A percentile compares a stretch with the other conserved stretches of the same genome.
Conservation (phyloP, 35 echinoderm and acorn worm genomes). For the Strongylocentrotus purpuratus region DNA sequence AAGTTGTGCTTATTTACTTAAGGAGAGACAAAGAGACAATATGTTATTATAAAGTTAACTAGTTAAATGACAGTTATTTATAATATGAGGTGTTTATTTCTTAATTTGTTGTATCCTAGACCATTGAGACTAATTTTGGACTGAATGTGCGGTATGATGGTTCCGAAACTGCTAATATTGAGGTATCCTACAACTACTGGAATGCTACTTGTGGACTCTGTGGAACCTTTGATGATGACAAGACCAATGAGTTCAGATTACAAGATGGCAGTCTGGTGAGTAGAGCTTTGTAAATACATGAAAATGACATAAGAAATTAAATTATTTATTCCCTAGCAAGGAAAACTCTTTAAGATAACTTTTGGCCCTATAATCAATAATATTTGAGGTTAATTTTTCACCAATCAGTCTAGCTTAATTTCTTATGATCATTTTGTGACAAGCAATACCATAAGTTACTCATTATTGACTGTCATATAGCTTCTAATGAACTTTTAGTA, state of each 20-base stretch:
- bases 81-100: too few species aligned
- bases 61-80: too few species aligned
- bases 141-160: background rate
- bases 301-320: background rate
- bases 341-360: background rate
- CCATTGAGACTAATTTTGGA: conserved; percentile 32
- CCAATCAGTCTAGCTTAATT: too few species aligned
- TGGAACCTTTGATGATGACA: conserved; percentile 66
- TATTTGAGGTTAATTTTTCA: too few species aligned
- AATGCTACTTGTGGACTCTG: conserved; percentile 66
- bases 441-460: too few species aligned
- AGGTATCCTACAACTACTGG: conserved; percentile 33
- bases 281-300: background rate
- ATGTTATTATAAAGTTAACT: too few species aligned
- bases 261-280: conserved; percentile 55
- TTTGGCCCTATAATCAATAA: background rate
- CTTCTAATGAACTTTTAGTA: too few species aligned
- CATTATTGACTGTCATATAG: too few species aligned
- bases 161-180: background rate
- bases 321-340: background rate
- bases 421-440: too few species aligned
- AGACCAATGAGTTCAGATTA: conserved; percentile 60
- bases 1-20: too few species aligned
- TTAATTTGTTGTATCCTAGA: background rate
- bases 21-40: too few species aligned